Evolutionary conservation across 53 echinoderm and acorn worm species (phyloP).

Genomic region (Echinarachnius parma): DNA sequence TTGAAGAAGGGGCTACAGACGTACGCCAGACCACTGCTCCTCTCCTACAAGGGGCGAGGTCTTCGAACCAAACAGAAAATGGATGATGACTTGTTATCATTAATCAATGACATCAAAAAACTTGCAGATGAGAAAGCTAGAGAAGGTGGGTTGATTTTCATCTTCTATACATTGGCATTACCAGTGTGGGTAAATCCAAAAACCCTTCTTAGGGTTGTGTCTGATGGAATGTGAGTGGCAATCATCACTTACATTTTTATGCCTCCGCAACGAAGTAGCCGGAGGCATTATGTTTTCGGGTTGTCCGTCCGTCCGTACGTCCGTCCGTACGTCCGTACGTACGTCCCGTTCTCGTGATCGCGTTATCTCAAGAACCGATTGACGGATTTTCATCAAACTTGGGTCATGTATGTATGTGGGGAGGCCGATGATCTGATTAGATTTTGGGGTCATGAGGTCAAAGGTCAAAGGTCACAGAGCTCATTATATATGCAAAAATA

Average conservation of each 20-base stretch:
- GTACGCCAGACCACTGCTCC: conserved; percentile 21
- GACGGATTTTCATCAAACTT: no score
- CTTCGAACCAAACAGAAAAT: conserved; percentile 14
- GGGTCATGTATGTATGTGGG: no score
- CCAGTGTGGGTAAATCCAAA: conserved; percentile 10
- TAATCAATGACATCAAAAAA: conserved; percentile 15
- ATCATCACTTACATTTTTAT: not conserved
- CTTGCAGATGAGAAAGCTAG: conserved; percentile 23
- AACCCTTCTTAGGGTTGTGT: conserved; percentile 17
- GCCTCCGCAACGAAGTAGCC: no score
- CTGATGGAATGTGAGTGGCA: conserved; percentile 7
- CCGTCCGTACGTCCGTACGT: no score
- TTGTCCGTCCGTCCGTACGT: no score
- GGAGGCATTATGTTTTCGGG: no score
- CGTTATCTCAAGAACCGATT: no score
- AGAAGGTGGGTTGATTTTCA: conserved; percentile 22
- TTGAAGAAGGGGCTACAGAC: conserved; percentile 7
- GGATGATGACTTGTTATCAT: conserved; percentile 21
- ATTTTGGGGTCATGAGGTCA: no score
- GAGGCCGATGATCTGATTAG: no score
- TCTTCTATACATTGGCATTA: conserved; percentile 5
- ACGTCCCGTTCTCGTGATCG: no score
- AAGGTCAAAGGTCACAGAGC: no score
- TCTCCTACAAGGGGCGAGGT: conserved; percentile 16
- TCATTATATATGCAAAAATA: no score